These are phyloP conservation scores for Lycaon pictus DNA, from an alignment of 2,113 vertebrate species.

Conservation along the genomic window DNA sequence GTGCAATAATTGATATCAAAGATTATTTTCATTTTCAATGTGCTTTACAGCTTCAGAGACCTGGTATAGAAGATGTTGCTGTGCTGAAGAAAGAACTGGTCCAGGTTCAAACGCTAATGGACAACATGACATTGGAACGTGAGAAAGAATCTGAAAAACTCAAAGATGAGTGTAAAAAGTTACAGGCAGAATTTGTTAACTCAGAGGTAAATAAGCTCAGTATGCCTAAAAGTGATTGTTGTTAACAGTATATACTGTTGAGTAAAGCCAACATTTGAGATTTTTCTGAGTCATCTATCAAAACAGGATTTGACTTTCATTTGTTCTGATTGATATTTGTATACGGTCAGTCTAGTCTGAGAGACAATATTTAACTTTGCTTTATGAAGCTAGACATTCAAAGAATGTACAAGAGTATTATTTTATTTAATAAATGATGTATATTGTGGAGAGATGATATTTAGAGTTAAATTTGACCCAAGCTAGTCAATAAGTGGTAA, in stretches of 20 bases:
- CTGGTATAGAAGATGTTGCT: constrained; percentile 97
- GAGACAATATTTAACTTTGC: not conserved
- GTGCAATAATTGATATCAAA: constrained; percentile 42
- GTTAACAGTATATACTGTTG: not conserved
- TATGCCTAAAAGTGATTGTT: not conserved
- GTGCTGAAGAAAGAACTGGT: constrained; percentile 97
- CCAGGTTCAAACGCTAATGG: constrained; percentile 98
- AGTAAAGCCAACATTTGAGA: constrained; percentile 1
- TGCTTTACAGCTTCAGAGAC: constrained; percentile 94
- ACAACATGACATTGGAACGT: constrained; percentile 94
- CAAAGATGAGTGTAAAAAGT: constrained; percentile 92
- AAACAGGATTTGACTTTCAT: constrained; percentile 8
- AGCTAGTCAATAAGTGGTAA: constrained; percentile 6
- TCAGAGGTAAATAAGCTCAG: constrained; percentile 91
- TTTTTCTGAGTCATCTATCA: constrained; percentile 6
- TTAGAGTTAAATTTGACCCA: constrained; percentile 62
- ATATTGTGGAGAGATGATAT: constrained; percentile 1
- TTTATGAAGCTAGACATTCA: not conserved
- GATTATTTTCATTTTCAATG: constrained; percentile 47
- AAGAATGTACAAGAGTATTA: not conserved
- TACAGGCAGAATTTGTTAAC: constrained; percentile 91
- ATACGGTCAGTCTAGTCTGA: not conserved
- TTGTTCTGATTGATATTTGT: not conserved
- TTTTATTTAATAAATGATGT: constrained; percentile 6
- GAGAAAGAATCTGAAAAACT: constrained; percentile 96